Evolutionary conservation across 1,140 invertebrate species (phyloP).

Genomic region (Holcopasites calliopsidis): DNA sequence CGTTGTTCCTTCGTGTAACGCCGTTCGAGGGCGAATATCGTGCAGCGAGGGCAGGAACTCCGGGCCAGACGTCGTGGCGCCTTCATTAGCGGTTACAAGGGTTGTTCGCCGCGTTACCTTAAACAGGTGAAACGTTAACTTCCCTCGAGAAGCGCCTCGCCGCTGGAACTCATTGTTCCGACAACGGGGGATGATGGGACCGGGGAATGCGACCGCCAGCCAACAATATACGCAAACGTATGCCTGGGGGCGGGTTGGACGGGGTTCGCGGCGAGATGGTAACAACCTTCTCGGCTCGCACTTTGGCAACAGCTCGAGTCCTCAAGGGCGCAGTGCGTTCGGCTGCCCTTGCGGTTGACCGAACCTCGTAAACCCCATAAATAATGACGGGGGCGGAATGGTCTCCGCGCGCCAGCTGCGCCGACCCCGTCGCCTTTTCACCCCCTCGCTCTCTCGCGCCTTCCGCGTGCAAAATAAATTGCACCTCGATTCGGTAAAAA

Average conservation of each 20-base stretch:
- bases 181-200: constrained; percentile 49
- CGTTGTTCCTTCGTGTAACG: no score
- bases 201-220: constrained; percentile 57
- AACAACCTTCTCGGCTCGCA: constrained; percentile 61
- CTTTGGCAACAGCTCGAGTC: constrained; percentile 55
- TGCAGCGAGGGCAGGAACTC: no score
- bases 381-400: constrained; percentile 59
- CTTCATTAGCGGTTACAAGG: constrained; percentile 30
- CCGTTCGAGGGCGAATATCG: no score
- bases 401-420: constrained; percentile 56
- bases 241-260: constrained; percentile 40
- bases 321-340: constrained; percentile 53
- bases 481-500: no score
- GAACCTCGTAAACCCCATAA: constrained; percentile 63
- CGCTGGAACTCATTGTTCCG: constrained; percentile 56
- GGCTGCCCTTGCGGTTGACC: constrained; percentile 61
- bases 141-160: constrained; percentile 16
- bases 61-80: neutral
- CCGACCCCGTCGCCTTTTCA: constrained; percentile 39
- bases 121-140: constrained; percentile 54
- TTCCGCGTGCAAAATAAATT: no score
- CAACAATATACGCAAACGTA: constrained; percentile 64
- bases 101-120: constrained; percentile 49
- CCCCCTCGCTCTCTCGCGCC: constrained; percentile 40
- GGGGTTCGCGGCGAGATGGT: constrained; percentile 57